phyloP scores from a whole-genome alignment of 2,797 vertebrate species.

The Macroramphosus scolopax region DNA sequence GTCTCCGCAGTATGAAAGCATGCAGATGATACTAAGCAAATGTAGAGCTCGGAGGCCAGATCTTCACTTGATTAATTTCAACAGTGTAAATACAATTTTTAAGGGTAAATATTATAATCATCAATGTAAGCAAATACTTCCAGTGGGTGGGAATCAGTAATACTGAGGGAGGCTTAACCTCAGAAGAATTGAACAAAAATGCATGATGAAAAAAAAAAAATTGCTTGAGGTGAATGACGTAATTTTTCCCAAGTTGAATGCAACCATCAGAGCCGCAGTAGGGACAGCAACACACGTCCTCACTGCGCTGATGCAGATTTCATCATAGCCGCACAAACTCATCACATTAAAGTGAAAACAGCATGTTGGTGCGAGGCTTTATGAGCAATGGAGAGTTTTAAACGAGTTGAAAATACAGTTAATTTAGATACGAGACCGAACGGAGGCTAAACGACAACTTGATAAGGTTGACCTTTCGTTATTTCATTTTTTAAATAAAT shows the following conservation, averaged over 20 bases:
- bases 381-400: no score
- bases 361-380: no score
- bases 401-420: no score
- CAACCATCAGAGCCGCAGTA: constrained; percentile 12
- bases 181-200: constrained; percentile 27
- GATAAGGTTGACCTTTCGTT: no score
- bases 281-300: constrained; percentile 16
- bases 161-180: constrained; percentile 20
- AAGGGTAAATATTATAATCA: no score
- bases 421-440: no score
- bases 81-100: not conserved
- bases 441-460: no score
- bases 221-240: constrained; percentile 31
- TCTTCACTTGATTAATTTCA: constrained; percentile 22
- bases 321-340: constrained; percentile 11
- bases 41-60: constrained; percentile 4
- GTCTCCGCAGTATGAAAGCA: constrained; percentile 1
- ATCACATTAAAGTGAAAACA: no score
- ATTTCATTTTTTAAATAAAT: no score
- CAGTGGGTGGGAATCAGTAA: no score
- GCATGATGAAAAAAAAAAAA: constrained; percentile 13
- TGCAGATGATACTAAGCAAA: constrained; percentile 2
- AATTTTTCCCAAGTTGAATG: constrained; percentile 22
- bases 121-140: constrained; percentile 20
- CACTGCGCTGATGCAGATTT: constrained; percentile 21